phyloP scores from a whole-genome alignment of 2,113 vertebrate genomes.

The Ellobius talpinus region DNA sequence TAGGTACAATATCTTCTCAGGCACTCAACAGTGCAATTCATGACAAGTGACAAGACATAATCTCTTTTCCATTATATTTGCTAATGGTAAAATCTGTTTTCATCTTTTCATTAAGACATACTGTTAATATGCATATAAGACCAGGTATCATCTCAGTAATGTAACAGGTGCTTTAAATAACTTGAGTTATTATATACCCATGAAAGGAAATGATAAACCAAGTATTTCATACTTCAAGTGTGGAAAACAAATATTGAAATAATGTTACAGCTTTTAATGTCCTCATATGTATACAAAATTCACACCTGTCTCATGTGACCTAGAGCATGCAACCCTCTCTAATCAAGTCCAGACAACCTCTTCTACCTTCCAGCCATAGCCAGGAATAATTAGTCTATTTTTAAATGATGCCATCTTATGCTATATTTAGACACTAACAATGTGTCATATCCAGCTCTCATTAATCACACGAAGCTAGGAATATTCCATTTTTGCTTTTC shows the following conservation, averaged over 20 bases:
- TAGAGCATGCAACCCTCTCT: background rate
- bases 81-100: conserved; percentile 80
- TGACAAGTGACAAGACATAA: conserved; percentile 76
- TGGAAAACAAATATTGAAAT: conserved; percentile 13
- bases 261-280: conserved; percentile 41
- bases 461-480: conserved; percentile 59
- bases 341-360: conserved; percentile 62
- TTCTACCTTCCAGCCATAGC: conserved; percentile 39
- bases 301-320: background rate
- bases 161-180: conserved; percentile 55
- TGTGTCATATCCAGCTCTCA: conserved; percentile 65
- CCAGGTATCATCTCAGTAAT: conserved; percentile 60
- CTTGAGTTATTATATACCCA: conserved; percentile 51
- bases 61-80: conserved; percentile 80
- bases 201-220: conserved; percentile 59
- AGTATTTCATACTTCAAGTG: conserved; percentile 7
- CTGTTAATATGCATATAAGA: conserved; percentile 57
- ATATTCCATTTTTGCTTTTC: conserved; percentile 32
- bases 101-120: conserved; percentile 80
- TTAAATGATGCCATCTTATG: conserved; percentile 53
- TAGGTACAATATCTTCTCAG: conserved; percentile 67
- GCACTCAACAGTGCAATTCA: conserved; percentile 63
- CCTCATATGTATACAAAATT: background rate
- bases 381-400: conserved; percentile 74
- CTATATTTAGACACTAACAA: conserved; percentile 74